These are phyloP conservation scores for Ginglymostoma cirratum DNA, from an alignment of 2,113 vertebrate genomes.

Conservation along the genomic window DNA sequence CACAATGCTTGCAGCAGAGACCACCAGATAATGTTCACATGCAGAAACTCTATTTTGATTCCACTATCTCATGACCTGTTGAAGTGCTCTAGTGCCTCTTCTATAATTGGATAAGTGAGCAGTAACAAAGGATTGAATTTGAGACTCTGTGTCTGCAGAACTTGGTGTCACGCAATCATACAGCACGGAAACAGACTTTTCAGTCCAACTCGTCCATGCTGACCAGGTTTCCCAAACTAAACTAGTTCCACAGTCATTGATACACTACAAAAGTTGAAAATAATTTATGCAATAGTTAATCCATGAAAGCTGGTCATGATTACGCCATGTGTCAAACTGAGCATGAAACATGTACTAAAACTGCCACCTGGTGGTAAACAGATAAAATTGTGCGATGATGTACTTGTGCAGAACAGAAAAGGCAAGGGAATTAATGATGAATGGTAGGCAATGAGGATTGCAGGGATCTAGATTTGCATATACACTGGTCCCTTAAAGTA, in stretches of 20 bases:
- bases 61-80: neutral
- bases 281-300: neutral
- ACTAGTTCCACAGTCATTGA: neutral
- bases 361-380: conserved; percentile 9
- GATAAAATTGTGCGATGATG: no score
- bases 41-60: neutral
- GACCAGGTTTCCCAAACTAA: neutral
- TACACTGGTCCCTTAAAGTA: no score
- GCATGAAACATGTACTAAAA: neutral
- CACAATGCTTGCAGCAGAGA: neutral
- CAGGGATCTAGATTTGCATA: no score
- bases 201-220: no score
- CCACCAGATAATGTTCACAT: neutral
- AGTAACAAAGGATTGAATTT: neutral
- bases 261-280: neutral
- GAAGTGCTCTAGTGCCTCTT: neutral
- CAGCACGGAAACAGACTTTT: no score
- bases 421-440: no score
- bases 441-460: no score
- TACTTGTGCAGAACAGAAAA: no score
- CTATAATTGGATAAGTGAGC: neutral
- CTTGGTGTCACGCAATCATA: neutral
- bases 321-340: neutral
- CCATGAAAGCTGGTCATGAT: neutral
- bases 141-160: neutral